Conservation (phyloP, 2,113 vertebrate species). For the Stegostoma tigrinum region DNA sequence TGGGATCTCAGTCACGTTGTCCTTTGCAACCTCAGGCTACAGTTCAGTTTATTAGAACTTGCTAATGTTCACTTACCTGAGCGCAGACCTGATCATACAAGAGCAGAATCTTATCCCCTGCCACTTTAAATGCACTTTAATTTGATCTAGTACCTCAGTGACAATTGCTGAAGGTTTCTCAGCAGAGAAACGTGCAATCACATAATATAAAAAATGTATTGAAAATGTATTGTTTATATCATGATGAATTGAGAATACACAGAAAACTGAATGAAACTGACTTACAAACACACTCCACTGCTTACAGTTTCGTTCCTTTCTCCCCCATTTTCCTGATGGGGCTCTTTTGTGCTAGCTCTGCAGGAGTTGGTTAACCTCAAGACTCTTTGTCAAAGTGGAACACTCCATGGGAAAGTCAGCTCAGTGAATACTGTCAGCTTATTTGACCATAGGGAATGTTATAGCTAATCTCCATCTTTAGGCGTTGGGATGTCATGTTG, state of each 20-base stretch:
- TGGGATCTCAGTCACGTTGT: too few relatives aligned
- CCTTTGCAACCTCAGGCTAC: too few relatives aligned
- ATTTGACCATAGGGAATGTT: background rate
- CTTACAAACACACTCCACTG: background rate
- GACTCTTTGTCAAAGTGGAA: background rate
- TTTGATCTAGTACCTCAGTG: background rate
- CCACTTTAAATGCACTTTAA: background rate
- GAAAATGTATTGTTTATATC: background rate
- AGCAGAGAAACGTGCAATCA: background rate
- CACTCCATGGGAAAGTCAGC: background rate
- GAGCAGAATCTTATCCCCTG: background rate
- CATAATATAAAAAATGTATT: background rate
- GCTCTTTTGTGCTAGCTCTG: background rate
- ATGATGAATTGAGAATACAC: background rate
- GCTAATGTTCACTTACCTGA: too few relatives aligned
- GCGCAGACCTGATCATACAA: too few relatives aligned
- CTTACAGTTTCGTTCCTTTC: background rate
- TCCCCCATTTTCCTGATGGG: background rate
- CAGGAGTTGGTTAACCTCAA: background rate
- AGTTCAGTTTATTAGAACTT: too few relatives aligned
- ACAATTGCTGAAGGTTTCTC: background rate
- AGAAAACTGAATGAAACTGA: background rate
- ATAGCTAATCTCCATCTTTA: background rate
- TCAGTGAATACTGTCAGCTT: background rate
- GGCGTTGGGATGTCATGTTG: too few relatives aligned